phyloP scores from a whole-genome alignment of 2,113 vertebrate species.

The Pardalotus punctatus region DNA sequence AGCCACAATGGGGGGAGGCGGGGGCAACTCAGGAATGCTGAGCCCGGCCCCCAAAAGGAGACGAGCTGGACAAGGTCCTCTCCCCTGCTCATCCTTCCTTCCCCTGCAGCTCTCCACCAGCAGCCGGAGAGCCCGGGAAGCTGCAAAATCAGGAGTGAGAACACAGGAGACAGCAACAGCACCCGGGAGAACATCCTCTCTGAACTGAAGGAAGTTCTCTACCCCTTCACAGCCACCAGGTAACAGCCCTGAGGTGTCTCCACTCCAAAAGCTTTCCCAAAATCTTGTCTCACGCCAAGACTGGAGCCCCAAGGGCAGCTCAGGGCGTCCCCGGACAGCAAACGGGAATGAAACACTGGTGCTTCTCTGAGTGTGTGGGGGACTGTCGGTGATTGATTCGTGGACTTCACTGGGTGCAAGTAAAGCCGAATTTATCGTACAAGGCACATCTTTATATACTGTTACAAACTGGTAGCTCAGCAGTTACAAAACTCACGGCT shows the following conservation, averaged over 20 bases:
- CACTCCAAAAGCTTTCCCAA: not conserved
- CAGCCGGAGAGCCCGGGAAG: not conserved
- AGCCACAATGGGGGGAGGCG: not conserved
- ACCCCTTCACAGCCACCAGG: not conserved
- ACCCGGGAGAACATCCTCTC: not conserved
- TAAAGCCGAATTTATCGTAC: too few species aligned
- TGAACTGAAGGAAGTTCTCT: not conserved
- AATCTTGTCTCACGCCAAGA: not conserved
- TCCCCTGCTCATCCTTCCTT: not conserved
- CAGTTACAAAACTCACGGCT: too few species aligned
- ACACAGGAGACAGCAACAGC: not conserved
- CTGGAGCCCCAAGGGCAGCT: not conserved
- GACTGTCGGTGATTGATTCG: too few species aligned
- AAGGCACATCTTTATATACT: too few species aligned
- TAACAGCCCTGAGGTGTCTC: not conserved
- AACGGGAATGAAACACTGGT: too few species aligned
- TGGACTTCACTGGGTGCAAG: too few species aligned
- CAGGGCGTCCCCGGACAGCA: not conserved
- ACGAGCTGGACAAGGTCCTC: not conserved
- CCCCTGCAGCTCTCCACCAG: not conserved
- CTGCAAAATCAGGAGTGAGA: not conserved
- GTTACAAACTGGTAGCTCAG: too few species aligned
- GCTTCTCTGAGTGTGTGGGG: too few species aligned
- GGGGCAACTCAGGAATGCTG: not conserved
- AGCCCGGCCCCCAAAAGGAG: not conserved